Conservation (phyloP, 2,113 vertebrate genomes). For the Podilymbus podiceps region DNA sequence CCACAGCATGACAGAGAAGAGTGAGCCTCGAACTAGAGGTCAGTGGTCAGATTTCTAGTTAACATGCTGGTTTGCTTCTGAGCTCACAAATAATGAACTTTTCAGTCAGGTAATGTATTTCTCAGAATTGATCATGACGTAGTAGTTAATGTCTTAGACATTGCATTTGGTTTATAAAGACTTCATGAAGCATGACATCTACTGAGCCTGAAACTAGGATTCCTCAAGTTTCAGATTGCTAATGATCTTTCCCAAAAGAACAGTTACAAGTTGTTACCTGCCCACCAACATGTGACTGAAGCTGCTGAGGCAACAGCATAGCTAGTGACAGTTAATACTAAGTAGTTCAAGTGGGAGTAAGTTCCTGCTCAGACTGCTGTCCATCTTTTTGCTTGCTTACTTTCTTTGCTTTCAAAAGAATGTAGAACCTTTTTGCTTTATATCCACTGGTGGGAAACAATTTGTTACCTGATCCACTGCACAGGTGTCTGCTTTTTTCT, state of each 20-base stretch:
- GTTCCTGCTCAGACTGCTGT: not conserved
- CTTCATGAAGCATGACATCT: not conserved
- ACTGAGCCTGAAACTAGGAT: not conserved
- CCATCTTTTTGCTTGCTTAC: not conserved
- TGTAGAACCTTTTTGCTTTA: not conserved
- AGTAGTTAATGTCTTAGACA: not conserved
- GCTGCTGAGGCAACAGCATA: not conserved
- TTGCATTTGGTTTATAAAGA: not conserved
- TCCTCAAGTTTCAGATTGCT: not conserved
- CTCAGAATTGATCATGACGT: not conserved
- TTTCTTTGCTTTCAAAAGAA: not conserved
- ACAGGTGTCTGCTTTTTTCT: not conserved
- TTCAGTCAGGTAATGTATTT: not conserved
- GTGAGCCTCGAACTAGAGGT: not conserved
- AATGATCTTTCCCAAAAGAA: not conserved
- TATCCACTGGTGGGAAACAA: not conserved
- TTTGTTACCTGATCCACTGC: not conserved
- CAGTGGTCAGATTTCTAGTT: not conserved
- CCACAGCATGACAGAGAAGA: not conserved
- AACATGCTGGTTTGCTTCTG: not conserved
- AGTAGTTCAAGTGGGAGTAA: not conserved
- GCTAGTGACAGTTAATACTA: not conserved
- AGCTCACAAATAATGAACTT: not conserved
- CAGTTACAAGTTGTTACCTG: not conserved
- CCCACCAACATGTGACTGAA: not conserved